These are phyloP conservation scores for Neogobius melanostomus DNA, from an alignment of 2,113 vertebrate species.

Conservation along the genomic window DNA sequence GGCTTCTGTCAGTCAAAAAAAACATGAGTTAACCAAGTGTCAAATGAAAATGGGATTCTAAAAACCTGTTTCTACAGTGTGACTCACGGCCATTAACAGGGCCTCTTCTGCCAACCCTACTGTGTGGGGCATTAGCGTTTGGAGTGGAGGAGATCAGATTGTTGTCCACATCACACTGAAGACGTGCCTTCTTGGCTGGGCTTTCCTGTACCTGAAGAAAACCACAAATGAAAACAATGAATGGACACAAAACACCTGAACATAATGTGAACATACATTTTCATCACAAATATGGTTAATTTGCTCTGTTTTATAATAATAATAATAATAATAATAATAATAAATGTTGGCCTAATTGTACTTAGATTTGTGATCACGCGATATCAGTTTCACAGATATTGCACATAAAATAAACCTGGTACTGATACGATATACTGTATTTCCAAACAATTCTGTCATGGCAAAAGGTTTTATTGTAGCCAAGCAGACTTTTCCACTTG, in stretches of 20 bases:
- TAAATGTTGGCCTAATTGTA: neutral
- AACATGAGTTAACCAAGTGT: neutral
- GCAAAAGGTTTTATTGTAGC: conserved; percentile 4
- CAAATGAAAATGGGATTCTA: neutral
- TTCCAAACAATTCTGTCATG: neutral
- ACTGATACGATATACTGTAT: neutral
- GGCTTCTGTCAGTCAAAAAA: conserved; percentile 75
- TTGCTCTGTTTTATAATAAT: neutral
- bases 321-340: too few species aligned
- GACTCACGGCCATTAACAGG: conserved; percentile 89
- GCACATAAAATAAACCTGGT: neutral
- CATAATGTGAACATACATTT: neutral
- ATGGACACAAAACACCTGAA: neutral
- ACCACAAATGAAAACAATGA: neutral
- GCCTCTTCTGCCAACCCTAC: conserved; percentile 86
- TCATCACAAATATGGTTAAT: neutral
- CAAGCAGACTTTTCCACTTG: conserved; percentile 59
- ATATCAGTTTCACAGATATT: neutral
- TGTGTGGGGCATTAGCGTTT: conserved; percentile 80
- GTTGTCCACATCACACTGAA: conserved; percentile 90
- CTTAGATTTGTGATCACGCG: too few species aligned
- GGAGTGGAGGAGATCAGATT: conserved; percentile 91
- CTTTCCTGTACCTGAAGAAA: conserved; percentile 85
- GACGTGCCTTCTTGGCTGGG: conserved; percentile 87
- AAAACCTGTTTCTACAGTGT: neutral